Percentiles rank a stretch among this genome's conserved stretches.
These are phyloP conservation scores for Conger conger DNA, from an alignment of 2,113 vertebrate species.

Conservation along the genomic window DNA sequence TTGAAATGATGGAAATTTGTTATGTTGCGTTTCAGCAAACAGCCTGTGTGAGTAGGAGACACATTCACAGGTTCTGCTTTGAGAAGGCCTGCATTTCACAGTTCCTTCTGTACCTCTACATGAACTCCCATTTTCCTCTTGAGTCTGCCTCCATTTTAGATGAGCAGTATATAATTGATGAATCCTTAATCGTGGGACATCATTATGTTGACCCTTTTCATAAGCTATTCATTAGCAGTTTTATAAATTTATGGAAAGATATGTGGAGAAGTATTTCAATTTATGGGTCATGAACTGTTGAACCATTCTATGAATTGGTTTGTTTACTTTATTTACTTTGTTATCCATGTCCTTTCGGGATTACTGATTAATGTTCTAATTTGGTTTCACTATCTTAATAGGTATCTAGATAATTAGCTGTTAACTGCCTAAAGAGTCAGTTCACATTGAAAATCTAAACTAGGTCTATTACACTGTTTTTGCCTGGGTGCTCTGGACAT, in stretches of 20 bases:
- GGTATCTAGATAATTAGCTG: not conserved
- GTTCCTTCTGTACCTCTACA: not conserved
- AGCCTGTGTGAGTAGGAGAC: not conserved
- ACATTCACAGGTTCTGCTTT: not conserved
- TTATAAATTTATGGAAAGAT: not conserved
- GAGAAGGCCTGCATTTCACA: not conserved
- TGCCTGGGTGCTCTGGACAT: not conserved
- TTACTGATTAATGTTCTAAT: not conserved
- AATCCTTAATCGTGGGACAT: conserved; percentile 2
- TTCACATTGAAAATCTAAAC: not conserved
- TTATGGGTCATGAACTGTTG: not conserved
- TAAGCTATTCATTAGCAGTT: not conserved
- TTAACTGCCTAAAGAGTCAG: not conserved
- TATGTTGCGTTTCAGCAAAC: not conserved
- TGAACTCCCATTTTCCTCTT: not conserved
- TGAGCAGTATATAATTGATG: not conserved
- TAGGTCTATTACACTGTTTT: not conserved
- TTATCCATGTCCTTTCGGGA: not conserved
- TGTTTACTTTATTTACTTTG: not conserved
- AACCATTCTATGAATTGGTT: not conserved
- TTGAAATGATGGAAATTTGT: not conserved
- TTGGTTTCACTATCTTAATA: conserved; percentile 7
- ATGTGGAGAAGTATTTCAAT: not conserved
- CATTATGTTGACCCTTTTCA: not conserved
- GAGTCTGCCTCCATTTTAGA: not conserved